These are phyloP conservation scores for Drosophila mimetica DNA, from an alignment of 2,888 invertebrate species.

Conservation along the genomic window DNA sequence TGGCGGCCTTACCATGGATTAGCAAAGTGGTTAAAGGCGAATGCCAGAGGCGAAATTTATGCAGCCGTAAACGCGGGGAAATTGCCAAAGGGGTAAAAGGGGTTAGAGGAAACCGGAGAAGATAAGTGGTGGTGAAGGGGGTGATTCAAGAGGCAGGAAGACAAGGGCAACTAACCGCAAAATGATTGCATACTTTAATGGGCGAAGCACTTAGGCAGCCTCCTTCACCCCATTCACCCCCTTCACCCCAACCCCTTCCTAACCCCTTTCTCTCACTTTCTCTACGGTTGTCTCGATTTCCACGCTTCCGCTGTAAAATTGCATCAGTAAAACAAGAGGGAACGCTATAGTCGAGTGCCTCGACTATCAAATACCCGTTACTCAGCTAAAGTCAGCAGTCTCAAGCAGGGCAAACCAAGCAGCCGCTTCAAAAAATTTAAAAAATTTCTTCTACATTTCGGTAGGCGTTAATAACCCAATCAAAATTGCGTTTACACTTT, in stretches of 20 bases:
- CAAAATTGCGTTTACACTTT: too few species aligned
- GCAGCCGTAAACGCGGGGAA: conserved; percentile 26
- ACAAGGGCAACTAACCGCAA: conserved; percentile 56
- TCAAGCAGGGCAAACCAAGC: too few species aligned
- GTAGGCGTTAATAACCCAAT: too few species aligned
- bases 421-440: too few species aligned
- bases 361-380: too few species aligned
- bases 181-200: conserved; percentile 79
- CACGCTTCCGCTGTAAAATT: conserved; percentile 50
- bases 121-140: conserved; percentile 2
- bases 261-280: conserved; percentile 2
- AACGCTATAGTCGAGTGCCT: too few species aligned
- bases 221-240: conserved; percentile 4
- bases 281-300: conserved; percentile 28
- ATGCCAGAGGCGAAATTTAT: conserved; percentile 28
- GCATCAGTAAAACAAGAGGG: conserved; percentile 60
- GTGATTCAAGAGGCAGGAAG: conserved; percentile 14
- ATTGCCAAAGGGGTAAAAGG: not conserved
- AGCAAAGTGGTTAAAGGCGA: conserved; percentile 26
- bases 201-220: conserved; percentile 68
- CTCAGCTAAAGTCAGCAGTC: too few species aligned
- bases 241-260: not conserved
- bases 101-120: not conserved
- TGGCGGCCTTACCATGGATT: conserved; percentile 24
- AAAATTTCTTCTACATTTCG: too few species aligned